A percentile compares a stretch with the other conserved stretches of the same genome.
Conservation (phyloP, 2,797 vertebrate species). For the Denticeps clupeoides region DNA sequence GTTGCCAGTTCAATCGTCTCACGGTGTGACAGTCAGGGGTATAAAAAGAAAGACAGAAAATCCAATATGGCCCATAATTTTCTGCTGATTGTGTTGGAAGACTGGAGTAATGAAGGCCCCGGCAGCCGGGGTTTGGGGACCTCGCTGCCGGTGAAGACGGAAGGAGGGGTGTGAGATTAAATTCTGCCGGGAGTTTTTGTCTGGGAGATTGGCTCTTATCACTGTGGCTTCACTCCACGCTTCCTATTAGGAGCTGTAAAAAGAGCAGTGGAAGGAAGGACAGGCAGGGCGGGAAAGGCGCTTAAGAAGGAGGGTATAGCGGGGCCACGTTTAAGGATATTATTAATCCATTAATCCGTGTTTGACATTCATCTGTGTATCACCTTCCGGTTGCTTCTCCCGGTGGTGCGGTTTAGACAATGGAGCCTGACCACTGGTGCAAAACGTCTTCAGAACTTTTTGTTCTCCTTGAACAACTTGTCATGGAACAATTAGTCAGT, state of each 20-base stretch:
- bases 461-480: no score
- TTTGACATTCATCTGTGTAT: slow-evolving; percentile 61
- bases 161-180: slow-evolving; percentile 63
- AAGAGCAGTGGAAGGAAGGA: slow-evolving; percentile 31
- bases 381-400: slow-evolving; percentile 50
- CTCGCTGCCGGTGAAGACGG: slow-evolving; percentile 55
- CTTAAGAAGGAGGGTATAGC: slow-evolving; percentile 39
- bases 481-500: no score
- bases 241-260: slow-evolving; percentile 45
- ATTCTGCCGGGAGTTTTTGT: slow-evolving; percentile 62
- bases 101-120: slow-evolving; percentile 54
- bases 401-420: no score
- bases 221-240: slow-evolving; percentile 46
- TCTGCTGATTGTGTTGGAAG: slow-evolving; percentile 54
- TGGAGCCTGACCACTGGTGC: no score
- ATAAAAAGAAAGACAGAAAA: slow-evolving; percentile 19
- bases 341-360: slow-evolving; percentile 66
- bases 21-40: slow-evolving; percentile 17
- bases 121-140: slow-evolving; percentile 38
- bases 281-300: slow-evolving; percentile 18
- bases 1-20: slow-evolving; percentile 18
- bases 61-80: slow-evolving; percentile 45
- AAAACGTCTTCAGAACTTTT: no score
- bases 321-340: slow-evolving; percentile 55
- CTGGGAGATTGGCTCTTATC: slow-evolving; percentile 62